Evolutionary conservation across 2,113 vertebrate genomes (phyloP), one percentile per base, ranked within the genome.

Genomic region (Campylomormyrus tamandua): DNA sequence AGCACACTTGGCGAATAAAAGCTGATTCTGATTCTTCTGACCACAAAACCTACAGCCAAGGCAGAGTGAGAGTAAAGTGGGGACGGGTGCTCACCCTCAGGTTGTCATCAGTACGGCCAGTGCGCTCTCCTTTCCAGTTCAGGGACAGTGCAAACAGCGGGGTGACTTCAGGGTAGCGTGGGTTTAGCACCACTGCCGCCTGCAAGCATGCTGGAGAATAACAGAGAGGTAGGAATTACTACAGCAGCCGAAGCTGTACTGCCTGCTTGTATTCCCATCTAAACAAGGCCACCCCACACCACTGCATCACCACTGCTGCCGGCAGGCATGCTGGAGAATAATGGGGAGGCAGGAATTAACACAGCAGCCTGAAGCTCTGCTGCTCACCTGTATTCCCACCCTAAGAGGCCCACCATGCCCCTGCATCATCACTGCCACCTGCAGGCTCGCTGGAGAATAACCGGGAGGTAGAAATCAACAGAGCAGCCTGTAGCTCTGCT

Each of bases 41-140:
- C 31, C 45, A 87, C 46, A 5, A 3, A 74, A 24, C 31, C 17
- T 35, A 80, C 35, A 42, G 35, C 31, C 31, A 15, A 35, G 17
- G 74, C 35, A 80, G 74, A 42, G 13, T 42, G 35, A 80, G 4
- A 80, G 83, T 24, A 84, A 45, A 46, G 21, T 39, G 45, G 17
- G 19, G 87, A 45, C 0, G 8, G 87, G 53, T 15, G 45, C 91
- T 92, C 95, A 99, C 98, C 94, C 97, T 93, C 45, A 99, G 97
- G 93, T 99, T 99, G 94, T 99, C 97, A 0, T 99, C 98, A 0
- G 97, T 97, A 93, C 94, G 97, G 49, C 96, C 96, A 5, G 93
- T 98, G 31, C 97, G 95, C 92, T 99, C 98, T 17, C 98, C 98
- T 92, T 99, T 99, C 98, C 98, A 99, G 94, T 96, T 97, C n/a